Conservation (phyloP, 2,797 vertebrate genomes). For the Sebastes trivittatus region DNA sequence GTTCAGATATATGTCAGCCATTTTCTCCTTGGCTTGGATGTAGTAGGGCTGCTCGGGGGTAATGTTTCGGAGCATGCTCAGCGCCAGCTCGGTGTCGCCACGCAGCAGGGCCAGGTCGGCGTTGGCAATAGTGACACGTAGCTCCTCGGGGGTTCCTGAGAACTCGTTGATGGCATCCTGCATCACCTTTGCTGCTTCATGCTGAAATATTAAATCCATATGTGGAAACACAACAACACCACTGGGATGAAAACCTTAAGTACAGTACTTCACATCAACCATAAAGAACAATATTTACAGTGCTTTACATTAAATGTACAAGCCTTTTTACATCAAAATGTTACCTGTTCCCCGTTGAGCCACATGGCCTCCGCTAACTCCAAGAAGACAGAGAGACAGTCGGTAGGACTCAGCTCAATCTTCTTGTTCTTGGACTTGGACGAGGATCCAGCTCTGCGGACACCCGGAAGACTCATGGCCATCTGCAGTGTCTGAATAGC, state of each 20-base stretch:
- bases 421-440: conserved; percentile 86
- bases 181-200: conserved; percentile 95
- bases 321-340: not conserved
- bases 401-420: conserved; percentile 84
- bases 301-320: not conserved
- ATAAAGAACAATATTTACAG: not conserved
- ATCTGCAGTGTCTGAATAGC: conserved; percentile 95
- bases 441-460: conserved; percentile 82
- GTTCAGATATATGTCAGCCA: conserved; percentile 94
- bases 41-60: conserved; percentile 93
- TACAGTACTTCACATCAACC: not conserved
- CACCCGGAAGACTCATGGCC: conserved; percentile 92
- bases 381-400: conserved; percentile 92
- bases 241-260: not conserved
- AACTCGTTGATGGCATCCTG: conserved; percentile 98
- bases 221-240: not conserved
- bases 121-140: conserved; percentile 92
- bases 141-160: conserved; percentile 92
- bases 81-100: conserved; percentile 91
- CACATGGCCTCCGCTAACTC: conserved; percentile 92
- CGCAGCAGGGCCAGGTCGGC: conserved; percentile 91
- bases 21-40: conserved; percentile 94
- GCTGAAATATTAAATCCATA: conserved; percentile 79
- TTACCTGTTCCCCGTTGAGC: conserved; percentile 93
- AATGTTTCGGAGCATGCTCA: conserved; percentile 92